These are phyloP conservation scores for Zoanthus sociatus DNA, from an alignment of 92 coral and sea anemone species.

Conservation along the genomic window DNA sequence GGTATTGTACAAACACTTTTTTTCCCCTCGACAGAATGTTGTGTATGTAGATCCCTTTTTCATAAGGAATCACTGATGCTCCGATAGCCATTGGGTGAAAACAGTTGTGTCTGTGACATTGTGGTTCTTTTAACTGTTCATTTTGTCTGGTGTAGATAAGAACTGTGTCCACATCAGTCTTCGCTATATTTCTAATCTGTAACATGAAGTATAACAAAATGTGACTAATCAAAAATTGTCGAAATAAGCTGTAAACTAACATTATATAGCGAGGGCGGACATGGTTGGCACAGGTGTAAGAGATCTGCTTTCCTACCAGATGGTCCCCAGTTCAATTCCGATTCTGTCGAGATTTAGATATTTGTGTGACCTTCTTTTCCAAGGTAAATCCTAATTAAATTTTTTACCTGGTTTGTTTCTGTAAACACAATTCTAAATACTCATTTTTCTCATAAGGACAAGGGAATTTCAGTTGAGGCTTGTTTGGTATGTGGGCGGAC, in stretches of 20 bases:
- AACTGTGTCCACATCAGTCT: conserved; percentile 74
- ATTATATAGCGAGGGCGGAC: too few relatives aligned
- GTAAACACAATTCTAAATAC: too few relatives aligned
- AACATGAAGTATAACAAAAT: background rate
- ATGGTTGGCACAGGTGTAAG: too few relatives aligned
- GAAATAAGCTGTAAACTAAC: background rate
- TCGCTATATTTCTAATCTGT: conserved; percentile 79
- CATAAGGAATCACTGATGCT: conserved; percentile 87
- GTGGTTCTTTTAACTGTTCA: conserved; percentile 73
- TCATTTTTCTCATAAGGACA: too few relatives aligned
- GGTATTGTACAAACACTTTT: conserved; percentile 79
- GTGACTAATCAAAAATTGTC: background rate
- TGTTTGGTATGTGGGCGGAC: too few relatives aligned
- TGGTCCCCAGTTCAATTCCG: too few relatives aligned
- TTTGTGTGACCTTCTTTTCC: too few relatives aligned
- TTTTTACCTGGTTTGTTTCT: too few relatives aligned
- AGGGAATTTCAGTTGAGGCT: too few relatives aligned
- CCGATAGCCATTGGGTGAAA: conserved; percentile 80
- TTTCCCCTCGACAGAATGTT: conserved; percentile 60
- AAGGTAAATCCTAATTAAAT: too few relatives aligned
- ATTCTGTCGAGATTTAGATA: too few relatives aligned
- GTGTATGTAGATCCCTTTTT: conserved; percentile 77
- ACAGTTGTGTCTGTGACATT: conserved; percentile 80
- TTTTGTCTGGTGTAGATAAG: conserved; percentile 73
- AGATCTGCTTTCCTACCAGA: too few relatives aligned